Evolutionary conservation across 2,113 vertebrate genomes (phyloP), one percentile per base, ranked within the genome.

Genomic region (Rhinolophus ferrumequinum): DNA sequence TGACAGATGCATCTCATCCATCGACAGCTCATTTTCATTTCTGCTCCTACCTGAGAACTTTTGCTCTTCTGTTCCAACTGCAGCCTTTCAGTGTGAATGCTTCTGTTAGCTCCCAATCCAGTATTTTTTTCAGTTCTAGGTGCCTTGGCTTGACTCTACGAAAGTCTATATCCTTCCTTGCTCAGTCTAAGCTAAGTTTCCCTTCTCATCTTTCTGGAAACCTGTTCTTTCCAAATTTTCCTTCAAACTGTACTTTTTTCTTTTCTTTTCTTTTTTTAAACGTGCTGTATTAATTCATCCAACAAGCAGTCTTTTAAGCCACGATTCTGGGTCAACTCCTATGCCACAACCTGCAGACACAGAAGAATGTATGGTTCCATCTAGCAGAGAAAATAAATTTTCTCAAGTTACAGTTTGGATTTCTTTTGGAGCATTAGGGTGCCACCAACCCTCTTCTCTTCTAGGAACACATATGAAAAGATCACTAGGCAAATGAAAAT

Each of bases 151-250:
- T 44, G 62, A 38, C 22, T 84, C 44, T 62, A 2, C 72, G 54
- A 77, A 77, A 70, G 70, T 47, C 44, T 89, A 4, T 93, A 79
- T 35, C 28, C 35, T 84, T 84, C 35, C 22, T 89, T 30, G 28
- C 2, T 84, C 44, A 10, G 54, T 44, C 54, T 18, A 77, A 76
- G 90, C 84, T 77, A 70, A 77, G 79, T 69, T 79, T 72, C 52
- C 62, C 18, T 84, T 84, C 85, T 89, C 85, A 64, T 93, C 79
- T 96, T 93, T 89, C 85, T 64, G 54, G 70, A 93, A 96, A 84
- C 28, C 22, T 77, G 16, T 72, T 10, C 64, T 92, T 73, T 89
- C 41, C 64, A 85, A 89, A n/a, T 44, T 88, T 92, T 87, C 75
- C 75, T 67, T 75, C 38, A 44, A 73, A 88, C 47, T 58, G 33